A percentile compares a stretch with the other conserved stretches of the same genome.
phyloP scores from a whole-genome alignment of 2,113 vertebrate species.

The Hippocampus mohnikei region DNA sequence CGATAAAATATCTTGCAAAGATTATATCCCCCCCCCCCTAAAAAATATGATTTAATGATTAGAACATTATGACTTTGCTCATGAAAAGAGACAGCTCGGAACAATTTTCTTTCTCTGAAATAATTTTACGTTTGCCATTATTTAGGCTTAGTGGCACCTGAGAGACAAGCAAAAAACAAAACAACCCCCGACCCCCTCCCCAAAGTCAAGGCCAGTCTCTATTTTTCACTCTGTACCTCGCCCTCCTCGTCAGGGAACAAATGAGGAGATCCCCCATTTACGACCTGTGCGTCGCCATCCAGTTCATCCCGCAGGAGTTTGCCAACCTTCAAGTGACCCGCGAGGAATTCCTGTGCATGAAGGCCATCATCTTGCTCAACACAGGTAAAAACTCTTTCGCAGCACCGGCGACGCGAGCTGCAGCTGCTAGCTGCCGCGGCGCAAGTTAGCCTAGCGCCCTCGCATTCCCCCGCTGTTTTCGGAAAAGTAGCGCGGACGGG shows the following conservation, averaged over 20 bases:
- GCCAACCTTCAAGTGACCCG: slow-evolving; percentile 88
- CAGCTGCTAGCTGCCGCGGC: too few relatives aligned
- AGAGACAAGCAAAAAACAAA: neutral
- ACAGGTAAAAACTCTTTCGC: slow-evolving; percentile 76
- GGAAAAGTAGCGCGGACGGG: neutral
- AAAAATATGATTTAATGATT: too few relatives aligned
- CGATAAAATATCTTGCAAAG: too few relatives aligned
- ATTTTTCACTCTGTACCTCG: neutral
- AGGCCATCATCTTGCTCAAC: slow-evolving; percentile 90
- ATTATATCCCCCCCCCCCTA: too few relatives aligned
- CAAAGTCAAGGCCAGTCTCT: neutral
- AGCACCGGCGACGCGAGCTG: too few relatives aligned
- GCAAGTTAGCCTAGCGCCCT: too few relatives aligned
- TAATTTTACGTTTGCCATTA: neutral
- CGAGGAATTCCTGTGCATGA: slow-evolving; percentile 98
- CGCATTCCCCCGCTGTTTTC: too few relatives aligned
- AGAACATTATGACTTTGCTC: neutral
- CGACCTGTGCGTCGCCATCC: slow-evolving; percentile 91
- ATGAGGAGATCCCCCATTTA: slow-evolving; percentile 93
- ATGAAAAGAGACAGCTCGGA: neutral
- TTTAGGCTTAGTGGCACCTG: neutral
- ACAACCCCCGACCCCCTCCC: too few relatives aligned
- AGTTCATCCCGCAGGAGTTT: slow-evolving; percentile 94
- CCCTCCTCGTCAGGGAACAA: slow-evolving; percentile 75
- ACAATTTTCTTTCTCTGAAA: neutral